These are phyloP conservation scores for Alentia gelatinosa DNA, from an alignment of 2,888 invertebrate genomes.

Conservation along the genomic window DNA sequence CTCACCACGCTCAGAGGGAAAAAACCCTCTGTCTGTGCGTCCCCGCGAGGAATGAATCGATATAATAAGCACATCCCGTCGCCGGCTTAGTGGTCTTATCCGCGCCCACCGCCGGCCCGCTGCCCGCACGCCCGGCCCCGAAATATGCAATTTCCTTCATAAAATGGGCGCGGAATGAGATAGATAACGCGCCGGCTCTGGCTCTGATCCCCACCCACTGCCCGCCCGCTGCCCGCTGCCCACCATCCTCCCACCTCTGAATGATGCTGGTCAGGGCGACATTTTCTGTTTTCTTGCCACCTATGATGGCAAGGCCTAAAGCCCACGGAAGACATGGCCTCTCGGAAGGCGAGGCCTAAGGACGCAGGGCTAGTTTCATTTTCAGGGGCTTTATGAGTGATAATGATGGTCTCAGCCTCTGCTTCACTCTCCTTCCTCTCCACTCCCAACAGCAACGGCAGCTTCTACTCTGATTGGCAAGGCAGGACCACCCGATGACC, in stretches of 20 bases:
- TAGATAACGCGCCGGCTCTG: constrained; percentile 11
- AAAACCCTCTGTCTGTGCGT: neutral
- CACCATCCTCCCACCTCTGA: neutral
- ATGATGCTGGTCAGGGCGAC: neutral
- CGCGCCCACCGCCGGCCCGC: neutral
- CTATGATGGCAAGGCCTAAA: neutral
- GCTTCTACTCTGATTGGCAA: neutral
- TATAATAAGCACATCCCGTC: constrained; percentile 40
- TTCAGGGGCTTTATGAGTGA: constrained; percentile 50
- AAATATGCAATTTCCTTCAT: constrained; percentile 54
- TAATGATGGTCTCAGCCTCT: neutral
- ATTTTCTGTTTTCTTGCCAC: neutral
- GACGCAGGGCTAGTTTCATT: constrained; percentile 31
- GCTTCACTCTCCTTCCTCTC: neutral
- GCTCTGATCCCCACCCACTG: constrained; percentile 2
- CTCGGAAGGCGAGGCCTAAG: neutral
- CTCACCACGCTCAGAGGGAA: neutral
- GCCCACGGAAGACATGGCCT: neutral
- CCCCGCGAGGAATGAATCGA: constrained; percentile 39
- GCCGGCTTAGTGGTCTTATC: constrained; percentile 34
- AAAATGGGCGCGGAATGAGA: constrained; percentile 50
- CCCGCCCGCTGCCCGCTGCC: neutral
- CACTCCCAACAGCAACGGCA: neutral
- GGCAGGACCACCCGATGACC: neutral
- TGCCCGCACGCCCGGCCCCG: neutral